Evolutionary conservation across 2,888 invertebrate species (phyloP), one percentile per base, ranked within the genome.

Genomic region (Epinotia demarniana): DNA sequence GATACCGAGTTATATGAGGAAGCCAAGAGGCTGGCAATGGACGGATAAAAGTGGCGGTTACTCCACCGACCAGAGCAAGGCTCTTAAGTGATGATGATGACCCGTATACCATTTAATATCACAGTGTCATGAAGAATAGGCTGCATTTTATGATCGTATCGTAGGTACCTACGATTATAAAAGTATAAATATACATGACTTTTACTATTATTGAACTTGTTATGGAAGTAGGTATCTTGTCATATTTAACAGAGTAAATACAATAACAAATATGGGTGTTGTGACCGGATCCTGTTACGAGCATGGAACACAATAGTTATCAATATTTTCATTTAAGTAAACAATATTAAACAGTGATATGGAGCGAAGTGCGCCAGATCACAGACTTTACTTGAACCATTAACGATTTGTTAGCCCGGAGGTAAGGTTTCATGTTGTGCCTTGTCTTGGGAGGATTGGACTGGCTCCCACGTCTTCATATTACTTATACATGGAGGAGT

Each of bases 371-470:
- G 27, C 61, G 12, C 43, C 49, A 49, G 61, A 18, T 71, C 16
- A 27, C 62, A 39, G 53, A 13, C 60, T 85, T 85, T 87, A 94
- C 93, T 87, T 93, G 87, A 75, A 92, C 85, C 91, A 92, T 92
- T 80, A 90, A 90, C 57, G 83, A 81, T 87, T 93, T 93, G 81
- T 93, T 92, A 77, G 86, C 83, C 80, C 89, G 87, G 78, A 88
- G 90, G 82, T 94, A 94, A 63, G 93, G 93, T 88, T 91, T 94
- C 93, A 94, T 93, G 77, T 66, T 81, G 70, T 49, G 71, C 64
- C 66, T 43, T 55, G 53, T 49, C 67, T 58, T 60, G 77, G 76
- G 62, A 33, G 70, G 49, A 23, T 58, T 33, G 53, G 39, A 49
- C 12, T 18, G 19, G 70, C 23, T 43, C 43, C 72, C 70, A 55